Base-by-base conservation (phyloP, 2,888 invertebrate species). In the Drosophila lutescens region DNA sequence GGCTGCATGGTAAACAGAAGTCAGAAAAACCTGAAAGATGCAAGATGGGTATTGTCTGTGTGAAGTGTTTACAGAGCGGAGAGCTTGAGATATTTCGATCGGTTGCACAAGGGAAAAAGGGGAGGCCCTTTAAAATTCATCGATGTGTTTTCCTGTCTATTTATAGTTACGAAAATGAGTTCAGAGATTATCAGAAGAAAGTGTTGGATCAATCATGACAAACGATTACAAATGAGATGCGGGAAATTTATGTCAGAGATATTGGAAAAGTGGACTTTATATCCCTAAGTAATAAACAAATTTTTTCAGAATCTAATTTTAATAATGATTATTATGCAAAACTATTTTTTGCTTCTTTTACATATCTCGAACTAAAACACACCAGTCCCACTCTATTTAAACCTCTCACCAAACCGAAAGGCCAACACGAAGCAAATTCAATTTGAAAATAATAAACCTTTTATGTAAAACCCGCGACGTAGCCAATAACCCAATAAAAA, bases 391-490 rank as follows among this genome's bases (percentile, higher is more conserved):
- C 38, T 60, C 36, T 12, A 57, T 60, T 60, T 36, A 36, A 12
- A 4, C 12, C 32, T 13, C 26, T 23, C 15, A 15, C 23, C 32
- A 23, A 20, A 23, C n/a, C n/a, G 12, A 44, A 55, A 13, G 32
- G 13, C 43, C 55, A 55, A 10, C 34, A 17, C 15, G 15, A 36
- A 36, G n/a, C 17, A 36, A 60, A 44, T 55, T 58, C 59, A 72
- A 74, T 61, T 74, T 66, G 43, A 74, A 74, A 66, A 72, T 74
- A 74, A 68, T 68, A 74, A 74, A 65, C 63, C 74, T 49, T 60
- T 32, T 30, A 32, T 62, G 61, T 30, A 57, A 49, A 43, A 43
- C 12, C 12, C 8, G 43, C 44, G 40, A 17, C 23, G 66, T 12
- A 20, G 13, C 67, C 67, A 50, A 68, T 67, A 69, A 71, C 46